Percentiles rank a stretch among this genome's conserved stretches.
phyloP scores from a whole-genome alignment of 2,888 invertebrate species.

The Scaptodrosophila latifasciaeformis region DNA sequence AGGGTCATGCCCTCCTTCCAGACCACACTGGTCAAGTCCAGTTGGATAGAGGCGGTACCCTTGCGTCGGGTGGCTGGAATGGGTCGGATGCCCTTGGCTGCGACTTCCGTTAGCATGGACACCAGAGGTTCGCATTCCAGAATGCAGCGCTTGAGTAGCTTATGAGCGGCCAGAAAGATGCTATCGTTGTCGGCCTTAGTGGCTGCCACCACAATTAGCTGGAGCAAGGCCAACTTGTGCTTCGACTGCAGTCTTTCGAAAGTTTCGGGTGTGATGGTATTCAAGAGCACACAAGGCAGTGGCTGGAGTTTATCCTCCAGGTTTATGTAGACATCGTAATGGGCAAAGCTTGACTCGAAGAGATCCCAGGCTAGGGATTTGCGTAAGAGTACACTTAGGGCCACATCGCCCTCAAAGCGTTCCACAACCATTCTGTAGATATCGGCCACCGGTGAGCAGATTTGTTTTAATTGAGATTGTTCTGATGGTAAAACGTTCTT shows the following conservation, averaged over 20 bases:
- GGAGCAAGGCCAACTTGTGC: constrained; percentile 76
- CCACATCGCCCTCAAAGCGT: constrained; percentile 76
- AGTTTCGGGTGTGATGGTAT: constrained; percentile 54
- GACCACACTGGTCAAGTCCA: constrained; percentile 79
- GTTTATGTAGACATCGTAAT: constrained; percentile 74
- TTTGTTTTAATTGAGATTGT: constrained; percentile 45
- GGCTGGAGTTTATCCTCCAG: constrained; percentile 60
- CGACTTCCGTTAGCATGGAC: constrained; percentile 79
- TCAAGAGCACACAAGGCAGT: constrained; percentile 66
- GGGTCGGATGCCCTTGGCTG: constrained; percentile 26
- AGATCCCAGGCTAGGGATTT: constrained; percentile 77
- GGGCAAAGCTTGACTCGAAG: constrained; percentile 77
- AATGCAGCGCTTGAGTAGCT: constrained; percentile 81
- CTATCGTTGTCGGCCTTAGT: constrained; percentile 79
- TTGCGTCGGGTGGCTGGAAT: constrained; percentile 15
- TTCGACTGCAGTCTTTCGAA: constrained; percentile 76
- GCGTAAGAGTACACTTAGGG: constrained; percentile 39
- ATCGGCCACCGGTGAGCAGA: constrained; percentile 77
- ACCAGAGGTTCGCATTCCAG: constrained; percentile 80
- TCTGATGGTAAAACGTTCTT: constrained; percentile 17
- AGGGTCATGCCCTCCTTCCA: constrained; percentile 89
- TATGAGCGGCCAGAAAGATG: constrained; percentile 79
- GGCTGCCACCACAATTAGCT: constrained; percentile 77
- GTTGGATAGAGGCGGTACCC: neutral
- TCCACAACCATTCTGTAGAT: constrained; percentile 77